phyloP scores from a whole-genome alignment of 2,113 vertebrate genomes.

The Pelmatolapia mariae region DNA sequence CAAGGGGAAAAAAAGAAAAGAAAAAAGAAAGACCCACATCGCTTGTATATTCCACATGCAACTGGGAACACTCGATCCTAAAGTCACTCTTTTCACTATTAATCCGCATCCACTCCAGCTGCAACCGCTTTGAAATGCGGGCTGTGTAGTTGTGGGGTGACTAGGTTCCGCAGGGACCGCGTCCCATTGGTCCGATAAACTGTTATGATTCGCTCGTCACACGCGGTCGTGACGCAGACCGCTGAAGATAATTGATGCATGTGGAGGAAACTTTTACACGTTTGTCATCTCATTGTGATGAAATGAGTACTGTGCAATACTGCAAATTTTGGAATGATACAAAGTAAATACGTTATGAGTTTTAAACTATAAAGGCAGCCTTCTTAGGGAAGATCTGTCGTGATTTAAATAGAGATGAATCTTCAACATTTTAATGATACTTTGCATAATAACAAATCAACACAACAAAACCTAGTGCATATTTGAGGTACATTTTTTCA shows the following conservation, averaged over 20 bases:
- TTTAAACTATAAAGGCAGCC: neutral
- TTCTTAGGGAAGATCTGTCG: neutral
- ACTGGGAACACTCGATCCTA: neutral
- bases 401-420: neutral
- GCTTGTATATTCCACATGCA: neutral
- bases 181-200: conserved; percentile 76
- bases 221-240: neutral
- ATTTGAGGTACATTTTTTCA: neutral
- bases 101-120: neutral
- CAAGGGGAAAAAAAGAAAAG: neutral
- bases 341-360: neutral
- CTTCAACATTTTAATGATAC: neutral
- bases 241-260: neutral
- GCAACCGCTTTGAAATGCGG: conserved; percentile 56
- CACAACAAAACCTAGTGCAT: neutral
- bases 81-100: neutral
- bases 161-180: conserved; percentile 55
- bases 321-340: neutral
- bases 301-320: neutral
- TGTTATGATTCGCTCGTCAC: conserved; percentile 71
- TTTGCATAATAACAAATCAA: neutral
- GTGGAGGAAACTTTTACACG: neutral
- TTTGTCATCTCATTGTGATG: neutral
- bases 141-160: conserved; percentile 41
- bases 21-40: neutral